Base-by-base conservation (phyloP, 2,797 vertebrate genomes). In the Sciurus carolinensis region DNA sequence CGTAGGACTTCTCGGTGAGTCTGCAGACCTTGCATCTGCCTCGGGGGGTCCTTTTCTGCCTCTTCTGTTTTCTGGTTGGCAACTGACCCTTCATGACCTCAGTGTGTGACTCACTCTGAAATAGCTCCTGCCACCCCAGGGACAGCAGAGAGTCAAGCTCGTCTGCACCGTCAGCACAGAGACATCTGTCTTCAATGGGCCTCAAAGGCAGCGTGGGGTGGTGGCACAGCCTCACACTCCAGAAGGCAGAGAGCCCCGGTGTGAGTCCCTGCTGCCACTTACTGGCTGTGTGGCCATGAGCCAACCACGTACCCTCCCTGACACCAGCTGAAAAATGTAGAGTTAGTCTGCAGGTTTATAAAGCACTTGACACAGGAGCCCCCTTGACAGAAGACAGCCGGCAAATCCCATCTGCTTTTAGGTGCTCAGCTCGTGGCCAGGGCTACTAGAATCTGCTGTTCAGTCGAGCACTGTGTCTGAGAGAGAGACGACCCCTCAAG, bases 81-180 rank as follows among this genome's bases (percentile, higher is more conserved):
- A 71, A 26, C 54, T 73, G 54, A 50, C 18, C 26, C 33, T 2
- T 67, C 39, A 3, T 17, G 39, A 39, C 22, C 22, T 87, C 36
- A 4, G 76, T 18, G 18, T 52, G 7, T 54, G 66, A 15, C 30
- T 39, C 17, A 12, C n/a, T 9, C 54, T 24, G 57, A 69, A 39
- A 42, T 12, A 80, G 20, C 5, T 5, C 39, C 30, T 36, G 36
- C 7, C 1, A 42, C 30, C 26, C 33, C 54, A 10, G 5, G 44
- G 67, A 3, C 0, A 26, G 47, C 52, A 18, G 5, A 6, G 0
- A 22, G 24, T 39, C 50, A 10, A n/a, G 39, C 9, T 57, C 1
- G 0, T 15, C 50, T 28, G 30, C 11, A 0, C 12, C 10, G 39
- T 62, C 67, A 66, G 50, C 20, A 1, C 4, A 0, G 7, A 15